Base-by-base conservation (phyloP, 2,113 vertebrate species). In the Megaleporinus macrocephalus region DNA sequence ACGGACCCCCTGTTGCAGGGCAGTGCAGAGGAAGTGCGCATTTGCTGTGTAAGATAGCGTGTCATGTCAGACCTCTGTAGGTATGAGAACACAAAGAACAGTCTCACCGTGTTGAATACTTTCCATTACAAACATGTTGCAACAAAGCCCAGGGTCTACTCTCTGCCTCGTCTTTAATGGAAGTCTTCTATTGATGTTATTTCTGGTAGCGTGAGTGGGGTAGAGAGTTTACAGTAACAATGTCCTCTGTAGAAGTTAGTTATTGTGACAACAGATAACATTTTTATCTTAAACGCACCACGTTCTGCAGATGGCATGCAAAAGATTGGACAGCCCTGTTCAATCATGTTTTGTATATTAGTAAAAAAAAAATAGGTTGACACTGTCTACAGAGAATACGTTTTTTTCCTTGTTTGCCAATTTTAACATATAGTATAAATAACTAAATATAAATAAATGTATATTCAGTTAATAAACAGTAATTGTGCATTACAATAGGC, bases 71-170 rank as follows among this genome's bases (percentile, higher is more conserved):
- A 68, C 16, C 47, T 75, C 4, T 47, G 47, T 27, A 71, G 44
- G 70, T 33, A 20, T 36, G 30, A 41, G 78, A 73, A 27, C 59
- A 30, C 59, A 65, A 66, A 82, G 65, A 71, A 78, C 73, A 47
- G 33, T 79, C 68, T 47, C 69, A 73, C 76, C 70, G 55, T 78
- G 53, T 66, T 55, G 44, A 80, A 83, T 62, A 77, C 49, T 68
- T 86, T 72, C 27, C 24, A 20, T 26, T 79, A 10, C 55, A 73
- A 77, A 78, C 77, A 51, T 77, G 78, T 80, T 83, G 41, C n/a
- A 83, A 72, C 81, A 86, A 70, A 83, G 49, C 73, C 36, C 27
- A 44, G 9, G 15, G 44, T 70, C 49, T 53, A 11, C 18, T 78
- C 44, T n/a, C 22, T 78, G 51, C 22, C 76, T 41, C 33, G 55